Base-by-base conservation (phyloP, 1,140 invertebrate genomes). In the Cydia fagiglandana region DNA sequence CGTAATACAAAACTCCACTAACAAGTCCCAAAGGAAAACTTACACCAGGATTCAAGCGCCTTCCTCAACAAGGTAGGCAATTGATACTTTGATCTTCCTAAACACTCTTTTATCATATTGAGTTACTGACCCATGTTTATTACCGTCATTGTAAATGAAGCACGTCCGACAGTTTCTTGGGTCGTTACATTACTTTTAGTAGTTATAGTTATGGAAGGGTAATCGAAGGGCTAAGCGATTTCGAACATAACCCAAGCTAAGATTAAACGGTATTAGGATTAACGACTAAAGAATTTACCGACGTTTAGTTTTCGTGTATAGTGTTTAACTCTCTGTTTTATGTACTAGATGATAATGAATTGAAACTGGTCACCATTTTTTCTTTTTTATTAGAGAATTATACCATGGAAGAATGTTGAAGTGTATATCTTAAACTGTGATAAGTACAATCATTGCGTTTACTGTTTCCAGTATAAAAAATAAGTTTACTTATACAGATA, bases 71-170 rank as follows among this genome's bases (percentile, higher is more conserved):
- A n/a, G n/a, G 50, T 4, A n/a, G 50, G 6, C 15, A 53, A 53
- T 17, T 2, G 15, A 7, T n/a, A 53, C n/a, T 61, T 61, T 61
- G 56, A 24, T 61, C 56, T 61, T 2, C 7, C 20, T 24, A 61
- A 61, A 61, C 56, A 24, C 17, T 24, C 1, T 24, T 20, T 17
- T 24, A 24, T 10, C 17, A 61, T 17, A 61, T 61, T 24, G 17
- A 61, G 56, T 24, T 61, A 61, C 56, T 24, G 56, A 61, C 56
- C 56, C 56, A 61, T 61, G 56, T 61, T 61, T 61, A 61, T 61
- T 24, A 61, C 56, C 20, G 56, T 61, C 56, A 61, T 61, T 61
- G 17, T 61, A 20, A 61, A 61, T 61, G 20, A 12, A 12, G 24
- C 56, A 61, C 56, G 56, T 61, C 20, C 56, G 17, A 12, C 2